Conservation (phyloP, 2,888 invertebrate species). For the Macropis europaea region DNA sequence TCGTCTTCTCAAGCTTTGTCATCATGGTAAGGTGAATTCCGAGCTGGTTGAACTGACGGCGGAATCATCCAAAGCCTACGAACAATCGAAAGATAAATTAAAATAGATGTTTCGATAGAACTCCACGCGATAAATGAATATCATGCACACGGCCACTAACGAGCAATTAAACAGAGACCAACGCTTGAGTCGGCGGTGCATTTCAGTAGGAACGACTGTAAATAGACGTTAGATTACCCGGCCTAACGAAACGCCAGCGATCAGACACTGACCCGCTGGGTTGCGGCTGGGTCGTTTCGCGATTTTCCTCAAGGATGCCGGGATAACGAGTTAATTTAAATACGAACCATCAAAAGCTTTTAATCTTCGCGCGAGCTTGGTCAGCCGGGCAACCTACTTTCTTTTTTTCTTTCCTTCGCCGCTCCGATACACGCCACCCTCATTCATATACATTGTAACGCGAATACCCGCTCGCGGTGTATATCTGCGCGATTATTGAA, state of each 20-base stretch:
- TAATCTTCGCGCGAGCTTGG: constrained; percentile 59
- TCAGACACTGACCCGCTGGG: constrained; percentile 17
- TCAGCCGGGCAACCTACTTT: constrained; percentile 60
- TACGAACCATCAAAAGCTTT: constrained; percentile 66
- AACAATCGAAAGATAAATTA: too few relatives aligned
- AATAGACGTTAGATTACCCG: not conserved
- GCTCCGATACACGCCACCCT: constrained; percentile 64
- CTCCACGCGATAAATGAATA: too few relatives aligned
- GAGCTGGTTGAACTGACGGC: too few relatives aligned
- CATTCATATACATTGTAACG: constrained; percentile 60
- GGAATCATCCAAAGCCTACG: too few relatives aligned
- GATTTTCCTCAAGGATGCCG: constrained; percentile 58
- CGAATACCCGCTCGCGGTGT: constrained; percentile 50
- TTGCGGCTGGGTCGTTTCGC: not conserved
- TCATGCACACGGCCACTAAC: too few relatives aligned
- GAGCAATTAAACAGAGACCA: too few relatives aligned
- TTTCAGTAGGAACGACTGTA: not conserved
- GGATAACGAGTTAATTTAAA: constrained; percentile 66
- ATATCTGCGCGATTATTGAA: constrained; percentile 62
- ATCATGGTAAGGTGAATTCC: too few relatives aligned
- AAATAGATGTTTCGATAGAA: too few relatives aligned
- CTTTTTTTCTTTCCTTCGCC: constrained; percentile 28
- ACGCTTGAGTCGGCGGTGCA: not conserved
- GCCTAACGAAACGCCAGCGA: not conserved
- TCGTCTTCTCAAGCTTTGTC: too few relatives aligned